Conservation (phyloP, 2,888 invertebrate species). For the Chydorus sphaericus region DNA sequence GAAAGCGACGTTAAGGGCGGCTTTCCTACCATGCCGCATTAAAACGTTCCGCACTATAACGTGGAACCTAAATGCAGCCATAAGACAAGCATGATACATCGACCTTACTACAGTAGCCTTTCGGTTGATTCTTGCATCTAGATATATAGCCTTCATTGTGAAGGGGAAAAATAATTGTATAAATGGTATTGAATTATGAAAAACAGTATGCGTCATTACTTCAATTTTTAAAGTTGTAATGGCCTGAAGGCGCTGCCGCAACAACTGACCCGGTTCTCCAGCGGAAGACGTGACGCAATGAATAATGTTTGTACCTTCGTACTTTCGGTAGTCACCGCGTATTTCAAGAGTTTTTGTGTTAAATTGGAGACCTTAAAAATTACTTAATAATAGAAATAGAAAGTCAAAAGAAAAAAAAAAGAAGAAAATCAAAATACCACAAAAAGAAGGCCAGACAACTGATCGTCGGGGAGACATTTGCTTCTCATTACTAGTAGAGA, state of each 20-base stretch:
- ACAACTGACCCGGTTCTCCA: not conserved
- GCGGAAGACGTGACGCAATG: constrained; percentile 1
- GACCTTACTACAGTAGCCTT: not conserved
- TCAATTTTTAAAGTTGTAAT: constrained; percentile 9
- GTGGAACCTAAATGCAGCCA: constrained; percentile 10
- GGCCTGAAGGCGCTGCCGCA: not conserved
- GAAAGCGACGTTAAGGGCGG: not conserved
- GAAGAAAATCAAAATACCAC: no score
- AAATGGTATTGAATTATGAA: not conserved
- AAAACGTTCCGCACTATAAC: not conserved
- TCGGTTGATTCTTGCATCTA: constrained; percentile 1
- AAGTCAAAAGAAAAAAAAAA: no score
- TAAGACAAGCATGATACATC: constrained; percentile 5
- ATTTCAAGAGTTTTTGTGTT: constrained; percentile 1
- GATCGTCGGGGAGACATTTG: not conserved
- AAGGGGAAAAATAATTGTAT: not conserved
- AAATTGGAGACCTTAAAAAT: constrained; percentile 7
- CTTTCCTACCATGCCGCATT: not conserved
- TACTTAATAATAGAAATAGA: no score
- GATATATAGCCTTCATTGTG: not conserved
- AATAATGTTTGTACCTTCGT: constrained; percentile 4
- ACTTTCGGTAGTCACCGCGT: constrained; percentile 9
- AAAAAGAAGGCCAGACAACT: constrained; percentile 2
- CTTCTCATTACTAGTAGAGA: not conserved
- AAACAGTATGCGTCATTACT: no score